These are phyloP conservation scores for Octonoba sinensis DNA, from an alignment of 2,888 invertebrate species.

Conservation along the genomic window DNA sequence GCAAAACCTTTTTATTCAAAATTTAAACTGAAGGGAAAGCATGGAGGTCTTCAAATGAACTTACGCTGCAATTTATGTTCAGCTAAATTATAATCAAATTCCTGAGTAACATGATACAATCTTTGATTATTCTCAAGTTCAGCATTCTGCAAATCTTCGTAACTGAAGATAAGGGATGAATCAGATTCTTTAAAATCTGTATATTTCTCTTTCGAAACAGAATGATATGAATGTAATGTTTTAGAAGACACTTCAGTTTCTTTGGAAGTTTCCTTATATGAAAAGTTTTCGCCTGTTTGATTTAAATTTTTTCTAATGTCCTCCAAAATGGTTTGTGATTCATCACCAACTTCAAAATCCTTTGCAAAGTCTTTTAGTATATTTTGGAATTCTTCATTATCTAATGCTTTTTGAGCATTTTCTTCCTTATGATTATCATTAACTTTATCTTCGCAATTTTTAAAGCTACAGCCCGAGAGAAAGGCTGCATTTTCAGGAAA, in stretches of 20 bases:
- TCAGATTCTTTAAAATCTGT: conserved; percentile 44
- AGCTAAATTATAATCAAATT: not conserved
- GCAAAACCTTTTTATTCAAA: not conserved
- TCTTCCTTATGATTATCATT: not conserved
- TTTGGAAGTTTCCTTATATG: conserved; percentile 3
- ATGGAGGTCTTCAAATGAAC: not conserved
- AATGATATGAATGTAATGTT: not conserved
- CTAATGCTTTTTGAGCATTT: conserved; percentile 15
- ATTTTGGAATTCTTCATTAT: conserved; percentile 53
- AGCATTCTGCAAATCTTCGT: conserved; percentile 26
- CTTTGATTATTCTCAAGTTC: not conserved
- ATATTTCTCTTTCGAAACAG: not conserved
- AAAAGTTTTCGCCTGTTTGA: conserved; percentile 10
- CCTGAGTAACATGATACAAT: conserved; percentile 32
- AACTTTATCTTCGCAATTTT: no score
- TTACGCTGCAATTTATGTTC: conserved; percentile 24
- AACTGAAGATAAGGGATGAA: conserved; percentile 36
- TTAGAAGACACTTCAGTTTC: not conserved
- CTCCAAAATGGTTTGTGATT: conserved; percentile 26
- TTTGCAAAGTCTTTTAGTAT: conserved; percentile 46
- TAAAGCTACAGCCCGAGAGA: no score
- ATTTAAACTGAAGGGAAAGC: not conserved
- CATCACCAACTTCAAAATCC: conserved; percentile 44
- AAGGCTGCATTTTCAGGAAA: no score
- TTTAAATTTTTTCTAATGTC: conserved; percentile 38